These are phyloP conservation scores for Lordiphosa mommai DNA, from an alignment of 1,140 invertebrate genomes.

Conservation along the genomic window DNA sequence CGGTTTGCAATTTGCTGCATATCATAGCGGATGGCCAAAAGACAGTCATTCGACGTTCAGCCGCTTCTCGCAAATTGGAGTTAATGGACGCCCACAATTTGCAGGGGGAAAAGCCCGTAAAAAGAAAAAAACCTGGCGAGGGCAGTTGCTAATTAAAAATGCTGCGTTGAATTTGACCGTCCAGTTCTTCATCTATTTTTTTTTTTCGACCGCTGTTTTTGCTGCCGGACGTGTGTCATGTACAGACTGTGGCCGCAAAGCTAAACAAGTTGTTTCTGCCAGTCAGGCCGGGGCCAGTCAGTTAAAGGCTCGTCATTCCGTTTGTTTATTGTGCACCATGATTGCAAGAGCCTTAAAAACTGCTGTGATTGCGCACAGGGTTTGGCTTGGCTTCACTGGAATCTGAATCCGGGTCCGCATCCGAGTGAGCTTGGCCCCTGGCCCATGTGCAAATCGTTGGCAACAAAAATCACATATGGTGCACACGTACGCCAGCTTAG, in stretches of 20 bases:
- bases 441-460: constrained; percentile 70
- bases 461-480: constrained; percentile 76
- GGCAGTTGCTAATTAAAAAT: constrained; percentile 59
- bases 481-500: constrained; percentile 68
- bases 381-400: constrained; percentile 53
- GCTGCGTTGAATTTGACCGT: constrained; percentile 37
- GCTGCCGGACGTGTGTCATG: constrained; percentile 25
- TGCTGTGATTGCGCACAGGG: constrained; percentile 65
- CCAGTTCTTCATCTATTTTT: not conserved
- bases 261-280: constrained; percentile 59
- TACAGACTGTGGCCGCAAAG: constrained; percentile 26
- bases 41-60: constrained; percentile 1
- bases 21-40: constrained; percentile 37
- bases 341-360: constrained; percentile 61
- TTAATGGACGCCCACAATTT: constrained; percentile 35
- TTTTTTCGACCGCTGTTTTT: not conserved
- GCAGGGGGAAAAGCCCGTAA: constrained; percentile 6
- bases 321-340: constrained; percentile 74
- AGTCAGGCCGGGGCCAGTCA: constrained; percentile 34
- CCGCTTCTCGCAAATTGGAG: constrained; percentile 33
- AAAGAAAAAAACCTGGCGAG: not conserved
- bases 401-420: constrained; percentile 23
- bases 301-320: constrained; percentile 74
- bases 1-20: constrained; percentile 62
- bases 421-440: constrained; percentile 11